Base-by-base conservation (phyloP, 1,140 invertebrate genomes). In the Bombus impatiens region DNA sequence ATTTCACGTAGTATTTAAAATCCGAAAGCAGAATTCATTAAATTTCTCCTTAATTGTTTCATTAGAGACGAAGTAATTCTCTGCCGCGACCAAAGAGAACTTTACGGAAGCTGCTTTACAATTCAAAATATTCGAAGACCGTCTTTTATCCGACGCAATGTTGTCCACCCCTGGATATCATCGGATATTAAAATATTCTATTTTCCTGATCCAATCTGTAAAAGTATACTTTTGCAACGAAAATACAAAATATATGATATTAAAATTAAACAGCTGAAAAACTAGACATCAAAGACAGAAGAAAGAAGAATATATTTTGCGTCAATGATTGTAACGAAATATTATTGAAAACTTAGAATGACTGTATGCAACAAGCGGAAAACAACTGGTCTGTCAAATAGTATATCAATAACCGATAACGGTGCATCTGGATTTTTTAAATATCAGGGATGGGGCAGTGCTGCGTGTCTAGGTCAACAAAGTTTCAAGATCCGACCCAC, bases 21-120 rank as follows among this genome's bases (percentile, higher is more conserved):
- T 32, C 12, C 0, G 75, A 78, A 57, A 78, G 65, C 37, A 6
- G 75, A 67, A 40, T 78, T 70, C 75, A 78, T 78, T 84, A 78
- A 84, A 57, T 68, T 59, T 57, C 78, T 67, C 74, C 44, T 22
- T 28, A 35, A 53, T 57, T 57, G 32, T 77, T 83, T 67, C 74
- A 57, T 68, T 68, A n/a, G 25, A 32, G 44, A 40, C 32, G 3
- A 10, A 32, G 13, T 5, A 53, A 10, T 4, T n/a, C 12, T 44
- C 25, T 4, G 22, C 25, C 44, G 28, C 6, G 25, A 25, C 4
- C 12, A 44, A 25, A 28, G 40, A 32, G 10, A 81, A 47, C 32
- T 70, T n/a, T 25, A 8, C 44, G 12, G 62, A 25, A 70, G 22
- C 28, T 78, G 3, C 42, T 59, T 25, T 42, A 5, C 76, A n/a